Evolutionary conservation across 1,140 invertebrate species (phyloP).

Genomic region (Ceratosolen fusciceps): DNA sequence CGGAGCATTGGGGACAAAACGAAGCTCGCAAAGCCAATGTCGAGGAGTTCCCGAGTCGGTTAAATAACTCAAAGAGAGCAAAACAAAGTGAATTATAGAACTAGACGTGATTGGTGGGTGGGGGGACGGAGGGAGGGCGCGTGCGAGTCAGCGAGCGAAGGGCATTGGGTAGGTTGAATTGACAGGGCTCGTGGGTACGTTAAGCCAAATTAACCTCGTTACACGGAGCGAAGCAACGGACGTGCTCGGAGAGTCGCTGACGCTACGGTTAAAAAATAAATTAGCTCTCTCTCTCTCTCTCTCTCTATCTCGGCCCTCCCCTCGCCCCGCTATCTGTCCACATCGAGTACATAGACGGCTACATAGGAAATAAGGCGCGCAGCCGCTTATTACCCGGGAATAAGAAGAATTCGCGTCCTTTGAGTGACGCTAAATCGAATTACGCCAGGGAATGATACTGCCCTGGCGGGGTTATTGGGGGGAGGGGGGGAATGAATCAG

Average conservation of each 20-base stretch:
- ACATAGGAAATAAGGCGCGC: too few species aligned
- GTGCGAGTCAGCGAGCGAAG: conserved; percentile 56
- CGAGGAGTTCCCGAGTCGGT: neutral
- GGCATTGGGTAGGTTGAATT: conserved; percentile 53
- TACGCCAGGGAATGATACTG: too few species aligned
- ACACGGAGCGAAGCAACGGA: conserved; percentile 51
- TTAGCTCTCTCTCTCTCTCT: too few species aligned
- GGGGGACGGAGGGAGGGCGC: too few species aligned
- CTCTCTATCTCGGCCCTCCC: too few species aligned
- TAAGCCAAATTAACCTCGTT: conserved; percentile 57
- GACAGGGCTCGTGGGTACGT: conserved; percentile 50
- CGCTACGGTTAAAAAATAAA: neutral
- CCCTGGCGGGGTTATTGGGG: too few species aligned
- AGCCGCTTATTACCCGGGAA: too few species aligned
- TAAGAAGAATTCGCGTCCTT: too few species aligned
- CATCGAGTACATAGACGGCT: too few species aligned
- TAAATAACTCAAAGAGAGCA: neutral
- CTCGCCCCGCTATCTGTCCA: too few species aligned
- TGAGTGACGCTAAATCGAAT: too few species aligned
- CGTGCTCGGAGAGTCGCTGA: conserved; percentile 21
- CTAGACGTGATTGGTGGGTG: conserved; percentile 31
- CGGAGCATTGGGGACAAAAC: neutral
- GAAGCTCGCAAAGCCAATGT: neutral
- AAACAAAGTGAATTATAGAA: neutral
- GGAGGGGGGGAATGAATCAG: too few species aligned